phyloP scores from a whole-genome alignment of 2,888 invertebrate species.

The Nowickia ferox region DNA sequence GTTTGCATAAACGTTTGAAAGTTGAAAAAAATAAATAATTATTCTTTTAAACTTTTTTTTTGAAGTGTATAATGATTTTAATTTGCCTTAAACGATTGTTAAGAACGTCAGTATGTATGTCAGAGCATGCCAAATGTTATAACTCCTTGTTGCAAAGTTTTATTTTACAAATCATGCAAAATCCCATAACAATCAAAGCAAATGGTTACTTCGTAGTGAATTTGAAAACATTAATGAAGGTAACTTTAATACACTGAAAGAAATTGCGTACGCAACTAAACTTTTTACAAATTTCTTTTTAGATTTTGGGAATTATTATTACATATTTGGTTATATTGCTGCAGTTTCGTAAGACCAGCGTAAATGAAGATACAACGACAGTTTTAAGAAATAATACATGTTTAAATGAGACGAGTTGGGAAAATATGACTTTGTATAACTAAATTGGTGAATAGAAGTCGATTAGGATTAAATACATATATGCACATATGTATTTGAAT shows the following conservation, averaged over 20 bases:
- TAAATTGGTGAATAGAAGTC: background rate
- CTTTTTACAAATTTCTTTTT: background rate
- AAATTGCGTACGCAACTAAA: background rate
- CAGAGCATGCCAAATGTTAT: constrained; percentile 69
- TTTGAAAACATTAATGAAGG: constrained; percentile 77
- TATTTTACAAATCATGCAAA: constrained; percentile 77
- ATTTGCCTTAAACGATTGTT: constrained; percentile 73
- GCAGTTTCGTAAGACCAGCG: constrained; percentile 75
- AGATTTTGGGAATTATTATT: constrained; percentile 77
- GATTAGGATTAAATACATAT: background rate
- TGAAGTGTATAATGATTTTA: constrained; percentile 73
- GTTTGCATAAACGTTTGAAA: background rate
- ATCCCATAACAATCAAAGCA: constrained; percentile 75
- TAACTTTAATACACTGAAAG: constrained; percentile 46
- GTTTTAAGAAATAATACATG: background rate
- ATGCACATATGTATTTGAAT: too few relatives aligned
- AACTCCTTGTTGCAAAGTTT: constrained; percentile 76
- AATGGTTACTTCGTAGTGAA: constrained; percentile 77
- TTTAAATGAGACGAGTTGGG: background rate
- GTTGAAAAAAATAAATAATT: background rate
- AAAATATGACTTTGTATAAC: background rate
- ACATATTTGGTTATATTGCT: constrained; percentile 78
- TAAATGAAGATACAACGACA: constrained; percentile 3
- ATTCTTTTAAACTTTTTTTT: constrained; percentile 14
- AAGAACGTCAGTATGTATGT: constrained; percentile 61